Conservation (phyloP, 2,113 vertebrate species). For the Gallinago undulata region DNA sequence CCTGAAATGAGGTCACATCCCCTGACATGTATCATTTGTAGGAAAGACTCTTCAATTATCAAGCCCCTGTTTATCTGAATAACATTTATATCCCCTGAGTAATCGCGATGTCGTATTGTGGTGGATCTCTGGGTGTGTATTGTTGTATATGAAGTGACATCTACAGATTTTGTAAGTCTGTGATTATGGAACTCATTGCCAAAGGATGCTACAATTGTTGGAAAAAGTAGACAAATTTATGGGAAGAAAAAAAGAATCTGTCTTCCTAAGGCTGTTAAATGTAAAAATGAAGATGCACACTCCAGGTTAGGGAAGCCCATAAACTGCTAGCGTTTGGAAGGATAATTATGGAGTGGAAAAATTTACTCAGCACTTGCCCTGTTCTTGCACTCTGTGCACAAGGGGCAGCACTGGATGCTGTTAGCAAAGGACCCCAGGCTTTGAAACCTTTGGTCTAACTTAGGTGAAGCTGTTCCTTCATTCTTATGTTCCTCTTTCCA, state of each 20-base stretch:
- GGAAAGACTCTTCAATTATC: constrained; percentile 21
- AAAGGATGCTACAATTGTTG: not conserved
- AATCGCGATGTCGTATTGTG: not conserved
- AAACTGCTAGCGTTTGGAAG: not conserved
- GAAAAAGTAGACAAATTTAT: not conserved
- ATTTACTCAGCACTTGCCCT: not conserved
- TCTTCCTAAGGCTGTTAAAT: not conserved
- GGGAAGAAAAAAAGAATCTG: not conserved
- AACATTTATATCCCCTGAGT: constrained; percentile 37
- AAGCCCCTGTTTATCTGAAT: constrained; percentile 12
- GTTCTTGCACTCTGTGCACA: not conserved
- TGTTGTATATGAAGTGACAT: not conserved
- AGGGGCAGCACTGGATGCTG: not conserved
- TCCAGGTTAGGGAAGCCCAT: not conserved
- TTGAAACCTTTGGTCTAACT: not conserved
- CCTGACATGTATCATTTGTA: constrained; percentile 19
- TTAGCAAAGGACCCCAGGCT: not conserved
- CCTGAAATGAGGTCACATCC: constrained; percentile 35
- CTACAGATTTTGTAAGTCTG: not conserved
- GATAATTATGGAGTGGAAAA: not conserved
- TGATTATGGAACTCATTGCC: not conserved
- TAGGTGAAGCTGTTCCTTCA: not conserved
- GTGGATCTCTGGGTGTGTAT: not conserved
- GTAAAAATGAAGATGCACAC: not conserved
- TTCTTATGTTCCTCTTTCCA: not conserved